These are phyloP conservation scores for Actinia tenebrosa DNA, from an alignment of 64 coral and sea anemone species.

Conservation along the genomic window DNA sequence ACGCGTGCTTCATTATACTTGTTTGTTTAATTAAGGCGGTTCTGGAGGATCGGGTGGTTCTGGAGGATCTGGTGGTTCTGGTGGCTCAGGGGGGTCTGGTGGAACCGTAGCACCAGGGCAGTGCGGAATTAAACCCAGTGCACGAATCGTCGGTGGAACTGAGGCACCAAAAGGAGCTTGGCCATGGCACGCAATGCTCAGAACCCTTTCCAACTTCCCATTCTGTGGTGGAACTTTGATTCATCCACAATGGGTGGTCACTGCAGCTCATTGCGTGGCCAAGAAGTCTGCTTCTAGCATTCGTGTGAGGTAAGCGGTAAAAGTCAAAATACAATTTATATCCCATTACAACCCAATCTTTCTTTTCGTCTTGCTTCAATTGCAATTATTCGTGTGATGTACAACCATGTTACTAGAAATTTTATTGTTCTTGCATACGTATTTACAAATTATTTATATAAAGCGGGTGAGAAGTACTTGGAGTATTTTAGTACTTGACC, in stretches of 20 bases:
- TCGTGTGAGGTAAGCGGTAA: not conserved
- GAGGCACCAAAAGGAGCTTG: constrained; percentile 54
- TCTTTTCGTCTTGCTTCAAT: not conserved
- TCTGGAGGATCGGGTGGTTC: not conserved
- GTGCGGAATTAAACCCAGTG: constrained; percentile 51
- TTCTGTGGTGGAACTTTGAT: constrained; percentile 67
- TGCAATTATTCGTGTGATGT: no score
- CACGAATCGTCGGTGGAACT: constrained; percentile 58
- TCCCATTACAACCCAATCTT: not conserved
- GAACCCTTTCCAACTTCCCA: not conserved
- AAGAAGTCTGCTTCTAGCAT: not conserved
- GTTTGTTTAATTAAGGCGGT: not conserved
- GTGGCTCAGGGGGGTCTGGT: not conserved
- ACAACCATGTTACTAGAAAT: no score
- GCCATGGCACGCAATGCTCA: constrained; percentile 69
- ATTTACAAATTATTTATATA: no score
- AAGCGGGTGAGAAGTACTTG: no score
- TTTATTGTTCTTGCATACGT: no score
- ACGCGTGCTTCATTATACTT: not conserved
- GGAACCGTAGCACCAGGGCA: not conserved
- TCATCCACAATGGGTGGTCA: constrained; percentile 48
- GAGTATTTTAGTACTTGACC: no score
- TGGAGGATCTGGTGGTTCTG: not conserved
- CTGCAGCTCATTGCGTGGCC: constrained; percentile 47
- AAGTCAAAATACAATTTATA: not conserved